A percentile compares a stretch with the other conserved stretches of the same genome.
These are phyloP conservation scores for Azemiops feae DNA, from an alignment of 2,113 vertebrate species.

Conservation along the genomic window DNA sequence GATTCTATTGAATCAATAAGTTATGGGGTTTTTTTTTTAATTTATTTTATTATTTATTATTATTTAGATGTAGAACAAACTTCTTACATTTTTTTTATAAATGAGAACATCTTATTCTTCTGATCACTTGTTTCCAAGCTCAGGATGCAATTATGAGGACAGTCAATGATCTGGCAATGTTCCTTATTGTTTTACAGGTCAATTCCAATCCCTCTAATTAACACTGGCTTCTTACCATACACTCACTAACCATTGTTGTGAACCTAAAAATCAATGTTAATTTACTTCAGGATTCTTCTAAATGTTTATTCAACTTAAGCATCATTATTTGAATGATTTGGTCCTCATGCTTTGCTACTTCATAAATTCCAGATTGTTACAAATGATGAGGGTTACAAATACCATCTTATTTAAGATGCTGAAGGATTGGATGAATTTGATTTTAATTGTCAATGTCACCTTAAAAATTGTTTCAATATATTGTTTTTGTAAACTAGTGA, in stretches of 20 bases:
- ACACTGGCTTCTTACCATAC: background rate
- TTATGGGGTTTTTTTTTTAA: background rate
- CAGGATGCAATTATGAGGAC: background rate
- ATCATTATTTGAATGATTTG: background rate
- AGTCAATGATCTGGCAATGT: background rate
- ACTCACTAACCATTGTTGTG: background rate
- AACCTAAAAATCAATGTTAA: background rate
- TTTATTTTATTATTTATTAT: too few relatives aligned
- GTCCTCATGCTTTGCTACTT: background rate
- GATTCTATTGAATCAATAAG: background rate
- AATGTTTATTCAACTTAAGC: background rate
- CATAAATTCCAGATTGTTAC: background rate
- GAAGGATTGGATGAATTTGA: background rate
- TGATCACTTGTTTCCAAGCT: background rate
- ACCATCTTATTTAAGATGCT: background rate
- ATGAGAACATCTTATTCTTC: background rate
- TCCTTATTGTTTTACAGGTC: background rate
- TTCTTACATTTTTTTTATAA: background rate
- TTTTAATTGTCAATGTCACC: too few relatives aligned
- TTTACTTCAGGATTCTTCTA: background rate
- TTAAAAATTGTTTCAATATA: too few relatives aligned
- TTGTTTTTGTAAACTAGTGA: too few relatives aligned
- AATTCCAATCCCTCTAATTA: background rate
- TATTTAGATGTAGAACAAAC: background rate
- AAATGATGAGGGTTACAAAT: too few relatives aligned